Evolutionary conservation across 2,888 invertebrate species (phyloP), one percentile per base, ranked within the genome.

Genomic region (Antheraea assamensis): DNA sequence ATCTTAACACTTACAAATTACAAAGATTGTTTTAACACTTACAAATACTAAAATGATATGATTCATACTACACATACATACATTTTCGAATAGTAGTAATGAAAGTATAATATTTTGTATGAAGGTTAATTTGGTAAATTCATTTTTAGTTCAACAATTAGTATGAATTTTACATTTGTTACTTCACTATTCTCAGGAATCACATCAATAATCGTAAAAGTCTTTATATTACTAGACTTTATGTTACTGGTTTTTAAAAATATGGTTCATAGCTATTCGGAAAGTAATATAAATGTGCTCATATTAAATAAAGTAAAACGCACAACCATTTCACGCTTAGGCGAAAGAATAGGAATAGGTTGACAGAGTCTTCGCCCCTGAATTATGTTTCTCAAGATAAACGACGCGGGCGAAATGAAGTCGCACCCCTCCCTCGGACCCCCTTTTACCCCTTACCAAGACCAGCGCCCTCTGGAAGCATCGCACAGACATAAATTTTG

Each of bases 351-450:
- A 92, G 92, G 94, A 94, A 94, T 95, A 95, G 95, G 94, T 95
- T 95, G 95, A 95, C 95, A 95, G 93, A 92, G 95, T 90, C 95
- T 94, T 93, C 90, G 91, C 90, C 88, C 91, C 90, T 94, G 96
- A 96, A 94, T 96, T 96, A 96, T 96, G 96, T 95, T 95, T 93
- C 95, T 95, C 94, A 96, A 96, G 96, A 96, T 96, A 96, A 96
- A 96, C 96, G 96, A 95, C 95, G 95, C 94, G 95, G 95, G 95
- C 96, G 96, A 96, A 96, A 96, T 96, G 96, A 96, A 96, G 96
- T 96, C 96, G 95, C 95, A 88, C 92, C 94, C 90, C 87, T 87
- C 83, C 79, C 78, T 83, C 81, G 80, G 81, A 83, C 79, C 81
- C 78, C 75, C 78, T 72, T 71, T 71, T 73, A 79, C 76, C 73